Evolutionary conservation across 2,113 vertebrate species (phyloP).

Genomic region (Cyanoliseus patagonus): DNA sequence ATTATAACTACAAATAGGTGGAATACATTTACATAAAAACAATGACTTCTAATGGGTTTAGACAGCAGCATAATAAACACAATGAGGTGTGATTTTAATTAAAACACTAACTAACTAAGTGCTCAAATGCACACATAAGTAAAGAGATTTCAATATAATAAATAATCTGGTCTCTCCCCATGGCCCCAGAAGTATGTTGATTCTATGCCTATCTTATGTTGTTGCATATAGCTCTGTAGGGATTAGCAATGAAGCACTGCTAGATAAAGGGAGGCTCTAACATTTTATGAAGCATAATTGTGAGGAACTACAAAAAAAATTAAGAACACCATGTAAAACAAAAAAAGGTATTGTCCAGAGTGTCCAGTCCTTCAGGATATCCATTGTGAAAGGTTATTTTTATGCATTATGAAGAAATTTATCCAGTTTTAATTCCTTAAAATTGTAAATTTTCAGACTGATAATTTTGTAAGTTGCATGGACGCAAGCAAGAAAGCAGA

Average conservation of each 20-base stretch:
- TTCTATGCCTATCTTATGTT: neutral
- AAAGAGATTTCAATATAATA: neutral
- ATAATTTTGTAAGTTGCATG: neutral
- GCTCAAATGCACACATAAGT: neutral
- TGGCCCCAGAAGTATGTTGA: neutral
- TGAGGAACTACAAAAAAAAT: neutral
- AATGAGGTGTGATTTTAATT: conserved; percentile 27
- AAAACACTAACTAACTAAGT: neutral
- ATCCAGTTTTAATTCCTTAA: neutral
- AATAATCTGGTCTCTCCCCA: neutral
- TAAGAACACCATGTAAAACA: neutral
- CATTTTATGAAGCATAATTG: neutral
- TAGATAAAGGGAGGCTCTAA: neutral
- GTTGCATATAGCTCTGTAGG: neutral
- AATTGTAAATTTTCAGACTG: neutral
- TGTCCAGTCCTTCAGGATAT: neutral
- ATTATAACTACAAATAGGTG: neutral
- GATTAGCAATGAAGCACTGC: neutral
- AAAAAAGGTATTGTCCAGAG: neutral
- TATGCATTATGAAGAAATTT: neutral
- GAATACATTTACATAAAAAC: neutral
- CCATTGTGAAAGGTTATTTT: neutral
- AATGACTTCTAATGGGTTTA: neutral
- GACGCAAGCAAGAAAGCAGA: accelerated
- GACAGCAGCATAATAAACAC: neutral